Evolutionary conservation across 2,888 invertebrate genomes (phyloP).

Genomic region (Ormyrus rosae): DNA sequence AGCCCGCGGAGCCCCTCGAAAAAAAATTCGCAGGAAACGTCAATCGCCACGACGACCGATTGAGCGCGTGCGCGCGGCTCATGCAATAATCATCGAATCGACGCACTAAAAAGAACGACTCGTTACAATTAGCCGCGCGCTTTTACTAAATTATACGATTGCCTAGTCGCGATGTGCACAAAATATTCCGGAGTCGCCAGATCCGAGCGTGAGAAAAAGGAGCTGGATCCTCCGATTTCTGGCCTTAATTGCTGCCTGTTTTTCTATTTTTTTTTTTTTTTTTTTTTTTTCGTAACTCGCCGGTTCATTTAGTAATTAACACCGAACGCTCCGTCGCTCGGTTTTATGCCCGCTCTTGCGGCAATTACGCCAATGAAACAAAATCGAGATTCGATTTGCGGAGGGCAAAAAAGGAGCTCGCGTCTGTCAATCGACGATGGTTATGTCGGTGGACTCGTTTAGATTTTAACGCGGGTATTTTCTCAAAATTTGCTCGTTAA

Average conservation of each 20-base stretch:
- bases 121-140: constrained; percentile 30
- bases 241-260: constrained; percentile 21
- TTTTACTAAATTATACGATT: not conserved
- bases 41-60: constrained; percentile 14
- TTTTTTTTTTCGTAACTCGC: constrained; percentile 10
- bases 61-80: constrained; percentile 19
- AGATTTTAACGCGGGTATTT: not conserved
- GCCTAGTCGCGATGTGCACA: not conserved
- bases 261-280: constrained; percentile 13
- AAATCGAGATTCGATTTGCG: constrained; percentile 24
- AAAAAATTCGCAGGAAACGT: too few species aligned
- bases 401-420: not conserved
- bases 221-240: constrained; percentile 26
- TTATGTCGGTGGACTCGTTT: not conserved
- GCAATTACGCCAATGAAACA: constrained; percentile 48
- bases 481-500: not conserved
- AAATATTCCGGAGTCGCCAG: constrained; percentile 35
- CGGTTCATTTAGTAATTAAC: constrained; percentile 35
- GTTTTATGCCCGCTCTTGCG: constrained; percentile 14
- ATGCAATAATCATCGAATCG: constrained; percentile 39
- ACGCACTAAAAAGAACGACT: constrained; percentile 17
- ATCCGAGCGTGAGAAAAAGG: constrained; percentile 40
- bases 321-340: not conserved
- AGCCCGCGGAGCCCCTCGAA: too few species aligned
- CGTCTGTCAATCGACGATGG: constrained; percentile 24